Percentiles rank a stretch among this genome's conserved stretches.
Conservation (phyloP, 1,140 invertebrate species). For the Macrobrachium nipponense region DNA sequence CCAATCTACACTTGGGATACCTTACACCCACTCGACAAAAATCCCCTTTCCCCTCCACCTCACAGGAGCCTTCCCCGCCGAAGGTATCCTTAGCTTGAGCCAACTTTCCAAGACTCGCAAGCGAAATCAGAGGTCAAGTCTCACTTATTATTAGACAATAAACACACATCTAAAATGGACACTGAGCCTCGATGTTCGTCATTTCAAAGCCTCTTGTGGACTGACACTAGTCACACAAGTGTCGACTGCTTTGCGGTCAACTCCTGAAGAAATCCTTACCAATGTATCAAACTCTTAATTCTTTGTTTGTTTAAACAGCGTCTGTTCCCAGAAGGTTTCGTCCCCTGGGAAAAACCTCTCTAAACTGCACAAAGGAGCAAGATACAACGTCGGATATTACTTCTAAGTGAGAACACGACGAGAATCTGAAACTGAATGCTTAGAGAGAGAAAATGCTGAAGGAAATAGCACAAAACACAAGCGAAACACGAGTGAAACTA, state of each 20-base stretch:
- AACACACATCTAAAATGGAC: not conserved
- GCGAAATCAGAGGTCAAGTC: too few relatives aligned
- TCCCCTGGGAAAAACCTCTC: not conserved
- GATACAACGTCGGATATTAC: too few relatives aligned
- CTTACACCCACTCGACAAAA: too few relatives aligned
- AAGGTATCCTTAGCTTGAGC: not conserved
- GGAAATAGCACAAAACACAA: not conserved
- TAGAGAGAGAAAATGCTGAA: not conserved
- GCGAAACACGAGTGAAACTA: not conserved
- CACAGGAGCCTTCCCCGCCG: not conserved
- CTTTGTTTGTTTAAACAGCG: conserved; percentile 6
- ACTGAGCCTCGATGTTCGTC: conserved; percentile 26
- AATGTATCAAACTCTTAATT: conserved; percentile 42
- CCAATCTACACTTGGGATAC: too few relatives aligned
- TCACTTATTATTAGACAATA: not conserved
- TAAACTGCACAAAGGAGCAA: not conserved
- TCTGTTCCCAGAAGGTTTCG: conserved; percentile 34
- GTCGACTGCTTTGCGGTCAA: conserved; percentile 51
- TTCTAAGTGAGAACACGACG: too few relatives aligned
- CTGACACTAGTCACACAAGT: conserved; percentile 52
- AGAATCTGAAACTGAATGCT: too few relatives aligned
- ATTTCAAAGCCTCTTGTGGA: conserved; percentile 36
- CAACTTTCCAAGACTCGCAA: not conserved
- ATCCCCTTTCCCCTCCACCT: not conserved
- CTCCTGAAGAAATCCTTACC: conserved; percentile 53